Evolutionary conservation across 2,113 vertebrate species (phyloP), one percentile per base, ranked within the genome.

Genomic region (Protobothrops flavoviridis): DNA sequence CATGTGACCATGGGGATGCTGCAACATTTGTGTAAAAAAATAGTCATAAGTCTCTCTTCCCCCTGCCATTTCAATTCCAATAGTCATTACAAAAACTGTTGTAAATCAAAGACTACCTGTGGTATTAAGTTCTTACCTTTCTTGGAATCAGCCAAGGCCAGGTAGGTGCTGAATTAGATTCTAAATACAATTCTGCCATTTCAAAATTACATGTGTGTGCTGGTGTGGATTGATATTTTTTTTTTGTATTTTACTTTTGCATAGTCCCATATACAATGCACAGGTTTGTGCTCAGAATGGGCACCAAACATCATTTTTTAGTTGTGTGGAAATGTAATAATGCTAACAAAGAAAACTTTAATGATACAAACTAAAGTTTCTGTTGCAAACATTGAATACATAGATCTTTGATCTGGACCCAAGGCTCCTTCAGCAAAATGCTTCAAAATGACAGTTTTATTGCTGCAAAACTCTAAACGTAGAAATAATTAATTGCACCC

Each of bases 391-490:
- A 94, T 94, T 95, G 33, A n/a, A 91, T 88, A 90, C 3, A 21
- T 81, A 81, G 92, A 91, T 93, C 91, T 97, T 97, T 96, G 95
- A 97, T 96, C 88, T 91, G 94, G 94, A 92, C 55, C 5, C n/a
- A 90, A 88, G 1, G 24, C 93, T 92, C 94, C 95, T 69, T 26
- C 45, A 91, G 89, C 64, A 94, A 87, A 57, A 9, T 91, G 48
- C 93, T 69, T 96, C 94, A 92, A 94, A 94, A 94, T 92, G 33
- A 45, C 87, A 52, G 0, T 88, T 97, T 87, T 90, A 64, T 94
- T 96, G 92, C 93, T 96, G 59, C 52, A 88, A 56, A 91, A 50
- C 39, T 88, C 95, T 93, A 90, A 91, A 92, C 96, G 93, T 89
- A 95, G 96, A 85, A 96, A 88, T 95, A 96, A 97, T 92, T 95